These are phyloP conservation scores for Nautilus pompilius DNA, from an alignment of 1,140 invertebrate genomes.

Conservation along the genomic window DNA sequence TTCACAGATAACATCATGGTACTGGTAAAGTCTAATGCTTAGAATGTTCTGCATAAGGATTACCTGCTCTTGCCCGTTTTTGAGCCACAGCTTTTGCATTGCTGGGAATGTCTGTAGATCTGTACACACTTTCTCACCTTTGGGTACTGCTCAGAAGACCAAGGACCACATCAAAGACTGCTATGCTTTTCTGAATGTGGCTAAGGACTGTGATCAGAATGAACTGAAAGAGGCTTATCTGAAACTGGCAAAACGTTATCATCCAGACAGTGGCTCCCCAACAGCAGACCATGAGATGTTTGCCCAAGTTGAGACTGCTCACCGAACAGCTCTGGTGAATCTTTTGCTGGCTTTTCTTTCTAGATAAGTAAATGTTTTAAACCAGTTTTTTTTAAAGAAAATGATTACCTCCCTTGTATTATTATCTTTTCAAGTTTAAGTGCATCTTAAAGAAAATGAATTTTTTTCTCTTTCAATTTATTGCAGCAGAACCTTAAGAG, in stretches of 20 bases:
- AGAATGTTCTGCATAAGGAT: no score
- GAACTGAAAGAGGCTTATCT: slow-evolving; percentile 71
- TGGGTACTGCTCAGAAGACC: no score
- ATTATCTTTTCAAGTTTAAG: background rate
- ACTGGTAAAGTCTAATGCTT: no score
- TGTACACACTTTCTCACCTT: no score
- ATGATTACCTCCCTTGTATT: background rate
- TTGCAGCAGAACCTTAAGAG: no score
- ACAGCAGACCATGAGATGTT: slow-evolving; percentile 71
- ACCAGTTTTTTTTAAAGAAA: background rate
- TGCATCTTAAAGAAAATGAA: background rate
- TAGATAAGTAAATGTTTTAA: background rate
- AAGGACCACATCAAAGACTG: slow-evolving; percentile 15
- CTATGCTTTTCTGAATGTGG: slow-evolving; percentile 60
- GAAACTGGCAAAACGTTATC: slow-evolving; percentile 72
- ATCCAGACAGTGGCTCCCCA: slow-evolving; percentile 72
- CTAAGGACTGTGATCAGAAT: slow-evolving; percentile 68
- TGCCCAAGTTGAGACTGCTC: slow-evolving; percentile 63
- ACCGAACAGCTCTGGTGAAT: slow-evolving; percentile 55
- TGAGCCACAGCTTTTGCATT: no score
- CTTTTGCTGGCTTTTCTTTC: background rate
- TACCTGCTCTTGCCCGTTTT: no score
- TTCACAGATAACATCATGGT: no score
- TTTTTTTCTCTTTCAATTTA: background rate
- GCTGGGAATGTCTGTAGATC: no score